A percentile compares a stretch with the other conserved stretches of the same genome.
Evolutionary conservation across 1,140 invertebrate species (phyloP).

Genomic region (Idris sp.): DNA sequence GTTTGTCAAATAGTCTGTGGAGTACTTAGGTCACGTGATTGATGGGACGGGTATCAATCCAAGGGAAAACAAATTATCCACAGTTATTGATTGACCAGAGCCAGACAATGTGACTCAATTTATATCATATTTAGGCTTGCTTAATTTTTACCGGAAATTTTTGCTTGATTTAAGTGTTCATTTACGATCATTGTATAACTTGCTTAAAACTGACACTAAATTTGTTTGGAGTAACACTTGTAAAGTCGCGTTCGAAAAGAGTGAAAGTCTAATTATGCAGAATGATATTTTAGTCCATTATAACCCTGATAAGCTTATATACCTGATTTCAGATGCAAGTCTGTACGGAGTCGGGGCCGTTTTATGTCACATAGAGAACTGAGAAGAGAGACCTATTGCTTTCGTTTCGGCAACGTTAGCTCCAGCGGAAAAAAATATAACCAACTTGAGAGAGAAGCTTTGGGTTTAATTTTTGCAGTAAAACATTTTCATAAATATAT

Average conservation of each 20-base stretch:
- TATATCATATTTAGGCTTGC: conserved; percentile 60
- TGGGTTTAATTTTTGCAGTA: conserved; percentile 75
- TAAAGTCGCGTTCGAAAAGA: too few species aligned
- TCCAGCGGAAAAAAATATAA: conserved; percentile 76
- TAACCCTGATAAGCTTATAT: too few species aligned
- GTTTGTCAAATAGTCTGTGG: conserved; percentile 56
- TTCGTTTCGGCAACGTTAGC: too few species aligned
- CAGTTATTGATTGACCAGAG: conserved; percentile 13
- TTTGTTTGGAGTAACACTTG: too few species aligned
- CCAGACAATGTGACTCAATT: conserved; percentile 62
- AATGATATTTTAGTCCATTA: too few species aligned
- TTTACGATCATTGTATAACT: conserved; percentile 61
- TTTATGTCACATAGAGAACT: too few species aligned
- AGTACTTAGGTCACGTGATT: conserved; percentile 66
- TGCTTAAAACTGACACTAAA: conserved; percentile 69
- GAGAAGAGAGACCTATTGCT: too few species aligned
- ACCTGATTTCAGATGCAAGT: too few species aligned
- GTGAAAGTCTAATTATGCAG: too few species aligned
- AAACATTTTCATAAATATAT: conserved; percentile 74
- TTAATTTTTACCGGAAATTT: conserved; percentile 66
- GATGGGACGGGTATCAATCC: conserved; percentile 53
- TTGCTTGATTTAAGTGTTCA: conserved; percentile 67
- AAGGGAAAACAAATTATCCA: conserved; percentile 28
- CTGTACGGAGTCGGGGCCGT: too few species aligned
- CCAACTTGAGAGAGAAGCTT: conserved; percentile 77